These are phyloP conservation scores for Corythornis cristatus DNA, from an alignment of 2,113 vertebrate species.

Conservation along the genomic window DNA sequence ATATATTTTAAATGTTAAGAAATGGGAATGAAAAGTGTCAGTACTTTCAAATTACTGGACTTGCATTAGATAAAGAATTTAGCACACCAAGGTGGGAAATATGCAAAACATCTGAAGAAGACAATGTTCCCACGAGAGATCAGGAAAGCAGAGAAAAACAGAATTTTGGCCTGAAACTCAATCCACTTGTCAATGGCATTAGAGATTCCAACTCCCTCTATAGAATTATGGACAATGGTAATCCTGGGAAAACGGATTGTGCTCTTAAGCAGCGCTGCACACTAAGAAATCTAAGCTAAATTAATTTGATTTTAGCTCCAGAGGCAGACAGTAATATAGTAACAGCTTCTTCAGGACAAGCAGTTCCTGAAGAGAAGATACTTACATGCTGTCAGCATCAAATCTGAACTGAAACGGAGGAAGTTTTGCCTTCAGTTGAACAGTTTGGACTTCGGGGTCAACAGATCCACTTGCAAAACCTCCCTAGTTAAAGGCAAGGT, in stretches of 20 bases:
- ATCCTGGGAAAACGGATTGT: constrained; percentile 58
- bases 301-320: constrained; percentile 28
- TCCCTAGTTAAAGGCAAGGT: not conserved
- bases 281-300: constrained; percentile 52
- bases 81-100: not conserved
- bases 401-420: not conserved
- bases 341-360: constrained; percentile 19
- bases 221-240: constrained; percentile 12
- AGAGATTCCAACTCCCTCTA: constrained; percentile 3
- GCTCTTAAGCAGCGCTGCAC: constrained; percentile 24
- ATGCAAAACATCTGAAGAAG: not conserved
- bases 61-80: not conserved
- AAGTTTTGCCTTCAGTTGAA: constrained; percentile 39
- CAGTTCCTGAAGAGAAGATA: not conserved
- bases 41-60: not conserved
- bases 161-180: constrained; percentile 4
- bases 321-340: not conserved
- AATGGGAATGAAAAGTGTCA: not conserved
- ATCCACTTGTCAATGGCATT: not conserved
- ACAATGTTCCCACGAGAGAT: not conserved
- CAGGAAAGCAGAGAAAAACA: not conserved
- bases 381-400: constrained; percentile 38
- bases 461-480: constrained; percentile 34
- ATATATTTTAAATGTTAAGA: not conserved
- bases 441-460: constrained; percentile 36